Conservation (phyloP, 2,113 vertebrate species). For the Vanacampus margaritifer region DNA sequence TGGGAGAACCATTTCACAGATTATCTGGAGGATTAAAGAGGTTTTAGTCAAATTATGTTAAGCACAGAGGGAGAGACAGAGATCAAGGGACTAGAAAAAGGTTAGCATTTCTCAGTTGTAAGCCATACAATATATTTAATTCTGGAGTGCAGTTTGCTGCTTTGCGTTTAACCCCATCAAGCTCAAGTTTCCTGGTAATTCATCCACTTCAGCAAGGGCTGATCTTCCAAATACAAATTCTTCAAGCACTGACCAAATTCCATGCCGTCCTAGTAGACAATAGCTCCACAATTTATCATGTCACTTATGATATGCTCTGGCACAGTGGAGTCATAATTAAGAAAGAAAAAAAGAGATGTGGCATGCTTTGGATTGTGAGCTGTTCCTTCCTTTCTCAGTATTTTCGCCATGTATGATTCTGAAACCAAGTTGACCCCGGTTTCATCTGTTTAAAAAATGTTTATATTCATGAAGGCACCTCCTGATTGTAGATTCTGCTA, state of each 20-base stretch:
- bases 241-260: too few species aligned
- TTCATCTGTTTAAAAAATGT: too few species aligned
- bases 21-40: slow-evolving; percentile 77
- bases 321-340: too few species aligned
- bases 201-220: not conserved
- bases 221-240: not conserved
- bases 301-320: too few species aligned
- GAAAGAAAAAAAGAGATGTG: too few species aligned
- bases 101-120: slow-evolving; percentile 73
- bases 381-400: too few species aligned
- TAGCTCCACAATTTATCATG: not conserved
- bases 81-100: slow-evolving; percentile 70
- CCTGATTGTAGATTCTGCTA: too few species aligned
- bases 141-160: slow-evolving; percentile 50
- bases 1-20: slow-evolving; percentile 75
- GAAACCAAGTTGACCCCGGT: too few species aligned
- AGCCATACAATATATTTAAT: slow-evolving; percentile 75
- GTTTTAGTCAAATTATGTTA: slow-evolving; percentile 78
- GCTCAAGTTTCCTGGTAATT: slow-evolving; percentile 5
- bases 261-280: too few species aligned
- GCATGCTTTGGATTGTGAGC: too few species aligned
- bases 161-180: slow-evolving; percentile 15
- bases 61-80: slow-evolving; percentile 74
- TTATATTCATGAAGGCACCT: too few species aligned
- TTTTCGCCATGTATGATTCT: too few species aligned